These are phyloP conservation scores for Hylia prasina DNA, from an alignment of 2,113 vertebrate species.

Conservation along the genomic window DNA sequence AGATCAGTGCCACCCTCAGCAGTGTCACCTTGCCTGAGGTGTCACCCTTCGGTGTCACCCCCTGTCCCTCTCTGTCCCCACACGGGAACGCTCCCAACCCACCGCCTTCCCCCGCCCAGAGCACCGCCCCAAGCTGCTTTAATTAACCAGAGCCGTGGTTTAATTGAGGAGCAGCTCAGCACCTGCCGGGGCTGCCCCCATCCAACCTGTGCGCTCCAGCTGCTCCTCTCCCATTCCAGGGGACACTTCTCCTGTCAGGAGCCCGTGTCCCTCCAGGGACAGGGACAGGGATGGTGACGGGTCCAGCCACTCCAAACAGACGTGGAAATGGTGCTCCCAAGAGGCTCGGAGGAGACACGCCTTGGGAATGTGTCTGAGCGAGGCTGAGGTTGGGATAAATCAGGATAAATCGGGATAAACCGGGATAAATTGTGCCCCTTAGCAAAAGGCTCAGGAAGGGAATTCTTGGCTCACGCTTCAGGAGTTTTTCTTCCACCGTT, in stretches of 20 bases:
- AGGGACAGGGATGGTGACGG: not conserved
- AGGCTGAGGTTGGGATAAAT: not conserved
- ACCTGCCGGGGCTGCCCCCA: not conserved
- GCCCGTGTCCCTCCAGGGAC: not conserved
- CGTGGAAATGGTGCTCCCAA: conserved; percentile 49
- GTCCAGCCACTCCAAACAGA: not conserved
- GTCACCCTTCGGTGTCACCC: not conserved
- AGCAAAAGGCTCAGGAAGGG: not conserved
- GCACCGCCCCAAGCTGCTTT: not conserved
- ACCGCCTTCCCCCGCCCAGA: not conserved
- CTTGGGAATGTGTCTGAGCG: not conserved
- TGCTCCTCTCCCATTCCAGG: not conserved
- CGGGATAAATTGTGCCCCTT: not conserved
- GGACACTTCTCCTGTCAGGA: not conserved
- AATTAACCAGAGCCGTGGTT: not conserved
- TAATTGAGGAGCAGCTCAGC: not conserved
- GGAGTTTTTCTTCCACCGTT: not conserved
- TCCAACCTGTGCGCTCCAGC: not conserved
- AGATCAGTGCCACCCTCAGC: not conserved
- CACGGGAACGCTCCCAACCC: not conserved
- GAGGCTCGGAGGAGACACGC: not conserved
- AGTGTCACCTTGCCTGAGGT: not conserved
- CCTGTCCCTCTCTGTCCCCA: not conserved
- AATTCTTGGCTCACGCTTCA: not conserved
- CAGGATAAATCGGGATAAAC: not conserved